These are phyloP conservation scores for Chaetophractus vellerosus DNA, from an alignment of 2,797 vertebrate species.

Conservation along the genomic window DNA sequence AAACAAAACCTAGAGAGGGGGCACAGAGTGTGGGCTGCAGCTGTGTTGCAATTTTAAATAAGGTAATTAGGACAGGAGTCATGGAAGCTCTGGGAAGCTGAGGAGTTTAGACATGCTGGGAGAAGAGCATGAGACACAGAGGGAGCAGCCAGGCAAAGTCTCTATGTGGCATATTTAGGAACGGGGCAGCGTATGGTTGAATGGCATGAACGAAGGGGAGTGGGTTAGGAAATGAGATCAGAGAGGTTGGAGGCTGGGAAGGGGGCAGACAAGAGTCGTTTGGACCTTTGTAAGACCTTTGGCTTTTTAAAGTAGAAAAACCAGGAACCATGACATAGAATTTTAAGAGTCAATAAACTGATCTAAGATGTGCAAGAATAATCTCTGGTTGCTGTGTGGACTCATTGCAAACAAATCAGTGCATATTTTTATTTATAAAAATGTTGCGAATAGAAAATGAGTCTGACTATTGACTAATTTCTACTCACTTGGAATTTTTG, in stretches of 20 bases:
- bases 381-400: background rate
- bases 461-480: background rate
- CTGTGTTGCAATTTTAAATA: background rate
- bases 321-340: background rate
- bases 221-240: background rate
- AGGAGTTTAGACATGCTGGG: background rate
- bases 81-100: background rate
- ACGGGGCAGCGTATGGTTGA: fast-evolving
- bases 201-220: fast-evolving
- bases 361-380: background rate
- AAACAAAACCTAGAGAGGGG: background rate
- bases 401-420: background rate
- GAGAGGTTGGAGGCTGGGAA: fast-evolving
- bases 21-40: background rate
- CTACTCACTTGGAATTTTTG: no score
- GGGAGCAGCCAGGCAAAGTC: no score
- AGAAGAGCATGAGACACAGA: background rate
- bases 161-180: background rate
- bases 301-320: background rate
- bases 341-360: background rate
- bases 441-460: background rate
- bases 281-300: background rate
- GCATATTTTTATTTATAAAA: background rate
- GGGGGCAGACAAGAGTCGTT: no score
- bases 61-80: background rate